Evolutionary conservation across 1,140 invertebrate species (phyloP).

Genomic region (Papilio polyxenes): DNA sequence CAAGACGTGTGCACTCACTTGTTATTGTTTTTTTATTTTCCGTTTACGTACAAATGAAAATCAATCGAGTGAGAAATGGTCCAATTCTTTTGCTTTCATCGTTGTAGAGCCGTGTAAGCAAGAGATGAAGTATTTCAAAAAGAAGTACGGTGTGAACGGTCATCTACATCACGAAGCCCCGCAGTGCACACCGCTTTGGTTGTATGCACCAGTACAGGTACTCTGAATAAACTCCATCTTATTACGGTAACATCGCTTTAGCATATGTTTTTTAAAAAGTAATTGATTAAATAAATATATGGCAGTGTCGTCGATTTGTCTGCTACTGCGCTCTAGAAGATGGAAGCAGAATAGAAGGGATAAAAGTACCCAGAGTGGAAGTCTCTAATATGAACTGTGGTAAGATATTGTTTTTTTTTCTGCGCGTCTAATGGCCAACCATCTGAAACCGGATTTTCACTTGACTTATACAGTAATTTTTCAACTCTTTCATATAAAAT

Average conservation of each 20-base stretch:
- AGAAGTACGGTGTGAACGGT: conserved; percentile 68
- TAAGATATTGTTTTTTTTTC: conserved; percentile 42
- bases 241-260: no score
- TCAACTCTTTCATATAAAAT: no score
- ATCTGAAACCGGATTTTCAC: no score
- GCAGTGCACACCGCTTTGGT: conserved; percentile 70
- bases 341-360: conserved; percentile 64
- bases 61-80: no score
- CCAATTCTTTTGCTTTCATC: not conserved
- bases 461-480: no score
- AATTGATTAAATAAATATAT: no score
- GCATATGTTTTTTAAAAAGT: no score
- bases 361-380: conserved; percentile 68
- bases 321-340: conserved; percentile 73
- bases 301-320: conserved; percentile 68
- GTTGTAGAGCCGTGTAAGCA: conserved; percentile 68
- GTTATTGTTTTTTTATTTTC: no score
- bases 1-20: not conserved
- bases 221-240: no score
- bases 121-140: conserved; percentile 70
- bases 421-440: not conserved
- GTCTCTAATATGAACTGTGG: conserved; percentile 76
- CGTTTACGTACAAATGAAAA: no score
- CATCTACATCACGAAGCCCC: conserved; percentile 71
- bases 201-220: conserved; percentile 72